Conservation (phyloP, 2,797 vertebrate species). For the Hirundo rustica region DNA sequence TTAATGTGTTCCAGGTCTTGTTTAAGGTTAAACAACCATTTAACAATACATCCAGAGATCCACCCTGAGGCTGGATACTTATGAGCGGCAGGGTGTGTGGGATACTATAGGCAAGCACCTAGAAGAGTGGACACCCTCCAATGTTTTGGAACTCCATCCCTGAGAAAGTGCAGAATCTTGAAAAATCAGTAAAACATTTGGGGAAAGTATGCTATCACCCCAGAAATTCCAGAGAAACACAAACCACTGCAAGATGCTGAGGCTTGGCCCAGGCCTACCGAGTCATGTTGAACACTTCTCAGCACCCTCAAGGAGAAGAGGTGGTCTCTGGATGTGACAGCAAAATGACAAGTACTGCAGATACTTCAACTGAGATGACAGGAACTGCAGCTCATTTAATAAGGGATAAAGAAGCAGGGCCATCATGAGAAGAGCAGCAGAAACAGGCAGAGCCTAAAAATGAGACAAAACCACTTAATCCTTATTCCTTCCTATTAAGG, state of each 20-base stretch:
- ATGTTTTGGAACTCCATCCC: neutral
- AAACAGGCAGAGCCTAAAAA: neutral
- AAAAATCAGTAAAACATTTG: neutral
- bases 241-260: neutral
- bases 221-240: neutral
- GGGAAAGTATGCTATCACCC: neutral
- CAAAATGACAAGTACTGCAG: neutral
- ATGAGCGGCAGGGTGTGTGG: fast-evolving
- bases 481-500: neutral
- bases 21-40: neutral
- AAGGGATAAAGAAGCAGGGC: neutral
- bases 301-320: neutral
- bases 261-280: neutral
- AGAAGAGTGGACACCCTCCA: neutral
- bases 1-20: neutral
- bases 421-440: neutral
- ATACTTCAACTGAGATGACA: neutral
- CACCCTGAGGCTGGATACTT: neutral
- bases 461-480: neutral
- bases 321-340: neutral
- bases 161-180: neutral
- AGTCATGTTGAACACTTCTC: neutral
- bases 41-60: neutral
- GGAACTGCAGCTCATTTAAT: neutral
- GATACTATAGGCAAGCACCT: neutral